A percentile compares a stretch with the other conserved stretches of the same genome.
These are phyloP conservation scores for Sciaenops ocellatus DNA, from an alignment of 2,797 vertebrate species.

Conservation along the genomic window DNA sequence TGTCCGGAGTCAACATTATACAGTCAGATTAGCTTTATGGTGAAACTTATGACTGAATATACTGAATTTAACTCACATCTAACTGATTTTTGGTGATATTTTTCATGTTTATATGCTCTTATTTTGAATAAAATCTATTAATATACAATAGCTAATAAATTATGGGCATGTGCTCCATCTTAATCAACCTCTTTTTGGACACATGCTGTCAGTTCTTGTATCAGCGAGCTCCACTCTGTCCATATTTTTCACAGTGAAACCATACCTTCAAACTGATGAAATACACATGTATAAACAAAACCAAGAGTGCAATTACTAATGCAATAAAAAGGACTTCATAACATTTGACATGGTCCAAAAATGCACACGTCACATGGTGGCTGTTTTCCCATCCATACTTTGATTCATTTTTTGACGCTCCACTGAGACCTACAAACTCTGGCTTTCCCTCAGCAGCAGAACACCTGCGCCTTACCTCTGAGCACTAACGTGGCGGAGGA, in stretches of 20 bases:
- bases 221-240: background rate
- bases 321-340: no score
- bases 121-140: background rate
- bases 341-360: background rate
- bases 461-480: background rate
- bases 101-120: background rate
- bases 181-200: background rate
- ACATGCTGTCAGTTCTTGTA: background rate
- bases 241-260: background rate
- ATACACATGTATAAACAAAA: background rate
- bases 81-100: background rate
- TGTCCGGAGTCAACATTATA: background rate
- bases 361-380: background rate
- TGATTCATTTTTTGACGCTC: background rate
- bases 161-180: background rate
- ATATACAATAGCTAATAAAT: background rate
- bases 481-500: conserved; percentile 49
- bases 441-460: background rate
- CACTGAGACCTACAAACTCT: background rate
- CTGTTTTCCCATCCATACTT: background rate
- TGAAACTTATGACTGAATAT: background rate
- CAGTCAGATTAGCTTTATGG: background rate
- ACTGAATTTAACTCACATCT: background rate
- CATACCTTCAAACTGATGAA: background rate
- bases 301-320: background rate